Percentiles rank a stretch among this genome's conserved stretches.
These are phyloP conservation scores for Spodoptera picta DNA, from an alignment of 2,888 invertebrate genomes.

Conservation along the genomic window DNA sequence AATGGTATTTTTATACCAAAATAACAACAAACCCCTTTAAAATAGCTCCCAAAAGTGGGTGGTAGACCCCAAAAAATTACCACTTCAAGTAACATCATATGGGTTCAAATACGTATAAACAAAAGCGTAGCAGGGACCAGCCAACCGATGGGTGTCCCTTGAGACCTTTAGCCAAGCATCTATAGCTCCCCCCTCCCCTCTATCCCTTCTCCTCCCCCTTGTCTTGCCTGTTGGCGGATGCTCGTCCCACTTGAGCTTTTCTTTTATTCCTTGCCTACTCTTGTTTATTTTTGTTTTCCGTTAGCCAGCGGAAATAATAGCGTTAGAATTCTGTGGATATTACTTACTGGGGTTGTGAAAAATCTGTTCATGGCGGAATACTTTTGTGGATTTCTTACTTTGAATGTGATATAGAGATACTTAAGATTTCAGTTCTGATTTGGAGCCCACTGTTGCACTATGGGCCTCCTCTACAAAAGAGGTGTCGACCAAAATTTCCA, in stretches of 20 bases:
- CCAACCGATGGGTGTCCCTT: constrained; percentile 65
- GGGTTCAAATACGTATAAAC: constrained; percentile 80
- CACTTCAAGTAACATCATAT: constrained; percentile 63
- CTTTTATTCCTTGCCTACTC: constrained; percentile 86
- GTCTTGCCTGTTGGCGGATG: constrained; percentile 68
- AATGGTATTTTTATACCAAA: background rate
- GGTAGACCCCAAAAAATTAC: constrained; percentile 54
- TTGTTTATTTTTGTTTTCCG: constrained; percentile 88
- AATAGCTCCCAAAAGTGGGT: constrained; percentile 7
- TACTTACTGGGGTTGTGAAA: constrained; percentile 4
- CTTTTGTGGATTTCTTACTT: background rate
- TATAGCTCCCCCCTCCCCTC: constrained; percentile 56
- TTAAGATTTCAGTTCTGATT: too few relatives aligned
- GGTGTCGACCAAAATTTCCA: too few relatives aligned
- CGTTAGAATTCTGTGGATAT: constrained; percentile 71
- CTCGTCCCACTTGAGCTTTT: constrained; percentile 86
- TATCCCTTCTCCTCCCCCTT: constrained; percentile 51
- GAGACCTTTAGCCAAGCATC: constrained; percentile 63
- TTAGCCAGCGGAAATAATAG: constrained; percentile 85
- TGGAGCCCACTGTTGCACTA: too few relatives aligned
- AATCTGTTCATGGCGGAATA: too few relatives aligned
- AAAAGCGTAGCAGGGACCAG: constrained; percentile 72
- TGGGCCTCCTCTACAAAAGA: too few relatives aligned
- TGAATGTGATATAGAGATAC: too few relatives aligned
- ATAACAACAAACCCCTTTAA: constrained; percentile 4